Conservation (phyloP, 1,140 invertebrate genomes). For the Eubasilissa regina region DNA sequence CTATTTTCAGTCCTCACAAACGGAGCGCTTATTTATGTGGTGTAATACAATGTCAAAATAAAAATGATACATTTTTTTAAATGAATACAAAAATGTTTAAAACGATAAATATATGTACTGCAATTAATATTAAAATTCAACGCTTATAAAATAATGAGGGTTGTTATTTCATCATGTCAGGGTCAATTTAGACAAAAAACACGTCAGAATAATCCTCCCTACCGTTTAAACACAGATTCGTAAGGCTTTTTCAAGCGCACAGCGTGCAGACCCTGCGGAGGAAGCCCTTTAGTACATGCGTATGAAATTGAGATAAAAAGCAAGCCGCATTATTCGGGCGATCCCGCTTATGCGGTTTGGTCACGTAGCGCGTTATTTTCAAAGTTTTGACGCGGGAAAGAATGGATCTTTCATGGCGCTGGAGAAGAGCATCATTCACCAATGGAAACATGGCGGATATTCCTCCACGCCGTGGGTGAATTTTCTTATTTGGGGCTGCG, state of each 20-base stretch:
- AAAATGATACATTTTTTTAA: too few relatives aligned
- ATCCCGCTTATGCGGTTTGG: constrained; percentile 43
- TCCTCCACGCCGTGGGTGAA: constrained; percentile 46
- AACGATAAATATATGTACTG: too few relatives aligned
- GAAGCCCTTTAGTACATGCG: neutral
- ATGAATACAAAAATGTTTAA: too few relatives aligned
- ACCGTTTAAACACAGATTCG: neutral
- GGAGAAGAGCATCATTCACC: constrained; percentile 56
- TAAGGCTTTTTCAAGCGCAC: neutral
- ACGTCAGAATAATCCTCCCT: neutral
- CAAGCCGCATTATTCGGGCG: constrained; percentile 5
- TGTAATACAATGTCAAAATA: too few relatives aligned
- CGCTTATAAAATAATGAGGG: too few relatives aligned
- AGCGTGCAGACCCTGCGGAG: too few relatives aligned
- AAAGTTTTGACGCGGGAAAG: constrained; percentile 59
- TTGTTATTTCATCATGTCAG: too few relatives aligned
- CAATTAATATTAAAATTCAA: too few relatives aligned
- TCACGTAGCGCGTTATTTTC: constrained; percentile 58
- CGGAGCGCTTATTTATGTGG: too few relatives aligned
- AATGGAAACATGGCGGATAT: constrained; percentile 52
- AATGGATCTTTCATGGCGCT: constrained; percentile 56
- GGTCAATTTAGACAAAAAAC: too few relatives aligned
- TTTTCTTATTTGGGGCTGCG: constrained; percentile 36
- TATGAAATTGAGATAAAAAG: constrained; percentile 33
- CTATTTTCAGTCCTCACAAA: too few relatives aligned